Percentiles rank a stretch among this genome's conserved stretches.
Evolutionary conservation across 2,113 vertebrate species (phyloP).

Genomic region (Spea multiplicata): DNA sequence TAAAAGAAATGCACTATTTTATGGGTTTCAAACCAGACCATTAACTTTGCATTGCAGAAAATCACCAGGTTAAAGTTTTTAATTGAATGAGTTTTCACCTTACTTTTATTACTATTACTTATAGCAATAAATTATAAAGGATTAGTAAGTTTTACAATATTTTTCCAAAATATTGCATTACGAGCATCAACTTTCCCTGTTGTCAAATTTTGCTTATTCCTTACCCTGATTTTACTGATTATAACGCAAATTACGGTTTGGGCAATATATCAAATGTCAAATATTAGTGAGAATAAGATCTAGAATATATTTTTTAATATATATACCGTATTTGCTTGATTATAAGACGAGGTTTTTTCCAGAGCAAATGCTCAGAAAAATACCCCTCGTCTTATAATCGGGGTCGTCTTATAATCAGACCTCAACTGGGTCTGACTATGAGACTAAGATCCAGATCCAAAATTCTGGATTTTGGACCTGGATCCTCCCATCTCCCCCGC

Average conservation of each 20-base stretch:
- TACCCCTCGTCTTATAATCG: too few species aligned
- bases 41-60: slow-evolving; percentile 62
- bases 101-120: slow-evolving; percentile 6
- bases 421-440: too few species aligned
- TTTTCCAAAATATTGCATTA: slow-evolving; percentile 22
- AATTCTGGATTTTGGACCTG: too few species aligned
- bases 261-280: too few species aligned
- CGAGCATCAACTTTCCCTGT: neutral
- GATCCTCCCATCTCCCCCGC: too few species aligned
- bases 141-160: slow-evolving; percentile 15
- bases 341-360: too few species aligned
- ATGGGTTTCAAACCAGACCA: slow-evolving; percentile 57
- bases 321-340: too few species aligned
- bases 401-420: too few species aligned
- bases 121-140: neutral
- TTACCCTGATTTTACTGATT: neutral
- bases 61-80: slow-evolving; percentile 56
- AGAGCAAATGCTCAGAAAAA: too few species aligned
- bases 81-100: slow-evolving; percentile 57
- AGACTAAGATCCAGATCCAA: too few species aligned
- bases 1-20: slow-evolving; percentile 57
- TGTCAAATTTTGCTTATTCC: neutral
- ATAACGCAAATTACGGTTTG: neutral
- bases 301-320: too few species aligned
- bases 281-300: too few species aligned